Base-by-base conservation (phyloP, 2,113 vertebrate genomes). In the Epinephelus fuscoguttatus region DNA sequence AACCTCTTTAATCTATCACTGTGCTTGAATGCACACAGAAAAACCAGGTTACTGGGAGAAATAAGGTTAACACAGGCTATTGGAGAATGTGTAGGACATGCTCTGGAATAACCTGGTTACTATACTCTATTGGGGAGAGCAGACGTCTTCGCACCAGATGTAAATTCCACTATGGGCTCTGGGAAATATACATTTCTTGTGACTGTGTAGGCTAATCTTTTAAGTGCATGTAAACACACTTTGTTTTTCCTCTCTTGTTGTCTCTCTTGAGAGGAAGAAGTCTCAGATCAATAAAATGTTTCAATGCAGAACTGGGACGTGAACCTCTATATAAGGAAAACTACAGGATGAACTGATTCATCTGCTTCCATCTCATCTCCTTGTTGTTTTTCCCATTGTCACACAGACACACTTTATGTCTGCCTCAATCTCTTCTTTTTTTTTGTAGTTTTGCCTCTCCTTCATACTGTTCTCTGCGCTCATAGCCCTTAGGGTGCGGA, bases 11-110 rank as follows among this genome's bases (percentile, higher is more conserved):
- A 91, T 80, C 53, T 19, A 64, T 84, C 64, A 59, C 67, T 47
- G 18, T 60, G 42, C 25, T 62, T 70, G 50, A 70, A 18, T 55
- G 27, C 23, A 23, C 55, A 37, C 9, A 27, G 14, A 3, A 42
- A 71, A 80, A 82, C 25, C 73, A 73, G 74, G 77, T 86, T 75
- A 76, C 67, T 50, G 70, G 62, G 55, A 62, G 17, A 21, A 77
- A 27, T 45, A 57, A 52, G 23, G 60, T 56, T 42, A 68, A 74
- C 19, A 12, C 69, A 57, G 37, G 56, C 17, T 25, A 33, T 10
- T 3, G 11, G 50, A 19, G 4, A 60, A 42, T 9, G 13, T 55
- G 14, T 40, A 23, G 61, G 6, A 67, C 45, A 15, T 75, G 80
- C 50, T 42, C 49, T 30, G 14, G 17, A 68, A 74, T 25, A 64